Evolutionary conservation across 2,797 vertebrate genomes (phyloP).

Genomic region (Capromys pilorides): DNA sequence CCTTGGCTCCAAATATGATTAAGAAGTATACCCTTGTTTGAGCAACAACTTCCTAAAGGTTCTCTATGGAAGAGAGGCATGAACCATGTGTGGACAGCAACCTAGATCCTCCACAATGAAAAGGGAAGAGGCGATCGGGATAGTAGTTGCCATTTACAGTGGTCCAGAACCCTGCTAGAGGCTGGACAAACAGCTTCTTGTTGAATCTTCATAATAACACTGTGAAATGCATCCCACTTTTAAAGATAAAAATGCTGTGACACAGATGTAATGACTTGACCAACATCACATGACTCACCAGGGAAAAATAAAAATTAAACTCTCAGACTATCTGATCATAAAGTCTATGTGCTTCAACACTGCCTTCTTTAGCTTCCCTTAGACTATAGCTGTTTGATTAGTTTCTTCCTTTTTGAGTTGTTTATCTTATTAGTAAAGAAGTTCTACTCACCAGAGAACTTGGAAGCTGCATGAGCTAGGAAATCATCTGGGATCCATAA

Average conservation of each 20-base stretch:
- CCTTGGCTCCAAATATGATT: not conserved
- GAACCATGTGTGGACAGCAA: not conserved
- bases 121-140: not conserved
- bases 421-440: conserved; percentile 56
- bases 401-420: conserved; percentile 38
- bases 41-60: conserved; percentile 20
- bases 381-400: conserved; percentile 12
- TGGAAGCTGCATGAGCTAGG: not conserved
- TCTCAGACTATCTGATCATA: conserved; percentile 11
- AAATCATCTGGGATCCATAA: conserved; percentile 54
- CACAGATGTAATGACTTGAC: not conserved
- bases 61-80: not conserved
- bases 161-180: not conserved
- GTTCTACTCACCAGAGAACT: conserved; percentile 54
- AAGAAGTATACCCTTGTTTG: conserved; percentile 7
- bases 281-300: not conserved
- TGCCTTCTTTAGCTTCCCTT: not conserved
- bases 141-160: not conserved
- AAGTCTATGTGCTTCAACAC: not conserved
- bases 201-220: not conserved
- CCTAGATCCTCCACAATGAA: not conserved
- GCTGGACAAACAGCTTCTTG: conserved; percentile 4
- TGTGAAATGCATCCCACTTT: not conserved
- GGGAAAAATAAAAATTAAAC: conserved; percentile 24
- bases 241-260: conserved; percentile 33